These are phyloP conservation scores for Ptiloglossa arizonensis DNA, from an alignment of 1,140 invertebrate genomes.

Conservation along the genomic window DNA sequence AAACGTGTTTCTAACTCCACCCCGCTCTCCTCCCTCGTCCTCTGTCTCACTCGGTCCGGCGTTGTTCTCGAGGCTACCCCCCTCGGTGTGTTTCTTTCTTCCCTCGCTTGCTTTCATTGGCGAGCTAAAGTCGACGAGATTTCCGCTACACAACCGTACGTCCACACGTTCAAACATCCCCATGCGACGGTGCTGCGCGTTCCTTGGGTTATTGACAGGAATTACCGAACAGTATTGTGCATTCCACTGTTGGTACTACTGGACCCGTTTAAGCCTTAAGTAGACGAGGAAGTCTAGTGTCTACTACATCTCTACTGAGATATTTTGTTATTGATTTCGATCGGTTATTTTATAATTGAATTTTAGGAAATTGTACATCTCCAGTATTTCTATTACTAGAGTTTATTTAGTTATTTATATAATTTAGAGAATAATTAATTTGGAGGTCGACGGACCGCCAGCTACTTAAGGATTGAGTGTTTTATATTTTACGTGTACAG, in stretches of 20 bases:
- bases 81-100: constrained; percentile 31
- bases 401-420: too few relatives aligned
- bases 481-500: too few relatives aligned
- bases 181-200: not conserved
- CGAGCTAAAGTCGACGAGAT: constrained; percentile 54
- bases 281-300: too few relatives aligned
- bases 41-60: not conserved
- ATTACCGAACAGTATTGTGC: not conserved
- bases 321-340: too few relatives aligned
- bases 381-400: too few relatives aligned
- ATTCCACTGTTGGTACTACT: not conserved
- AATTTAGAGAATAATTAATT: too few relatives aligned
- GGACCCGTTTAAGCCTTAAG: not conserved
- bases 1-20: constrained; percentile 60
- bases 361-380: too few relatives aligned
- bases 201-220: not conserved
- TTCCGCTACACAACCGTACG: constrained; percentile 18
- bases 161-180: constrained; percentile 20
- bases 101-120: constrained; percentile 12
- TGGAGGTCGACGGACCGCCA: too few relatives aligned
- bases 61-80: constrained; percentile 18
- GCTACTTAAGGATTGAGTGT: too few relatives aligned
- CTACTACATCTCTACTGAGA: too few relatives aligned
- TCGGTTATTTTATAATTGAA: too few relatives aligned
- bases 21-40: not conserved